Evolutionary conservation across 2,888 invertebrate genomes (phyloP).

Genomic region (Dioctria linearis): DNA sequence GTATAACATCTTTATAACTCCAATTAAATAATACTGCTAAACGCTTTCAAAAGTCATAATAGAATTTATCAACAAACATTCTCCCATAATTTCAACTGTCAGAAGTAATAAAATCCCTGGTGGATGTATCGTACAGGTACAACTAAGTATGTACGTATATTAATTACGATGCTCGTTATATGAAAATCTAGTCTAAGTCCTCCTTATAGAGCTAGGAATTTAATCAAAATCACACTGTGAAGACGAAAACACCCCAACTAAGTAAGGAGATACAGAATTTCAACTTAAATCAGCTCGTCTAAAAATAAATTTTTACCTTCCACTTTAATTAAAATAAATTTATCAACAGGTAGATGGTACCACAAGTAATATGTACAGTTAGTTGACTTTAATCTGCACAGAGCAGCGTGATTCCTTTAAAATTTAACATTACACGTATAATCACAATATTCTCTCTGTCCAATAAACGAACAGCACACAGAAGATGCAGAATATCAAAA

Average conservation of each 20-base stretch:
- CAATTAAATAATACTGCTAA: no score
- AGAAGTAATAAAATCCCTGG: no score
- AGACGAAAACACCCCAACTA: background rate
- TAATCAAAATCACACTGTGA: constrained; percentile 36
- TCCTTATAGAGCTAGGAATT: constrained; percentile 15
- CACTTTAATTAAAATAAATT: constrained; percentile 41
- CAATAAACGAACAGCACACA: no score
- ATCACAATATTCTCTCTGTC: no score
- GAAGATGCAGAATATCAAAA: no score
- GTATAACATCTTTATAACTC: no score
- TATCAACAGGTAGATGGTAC: constrained; percentile 12
- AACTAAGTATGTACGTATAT: no score
- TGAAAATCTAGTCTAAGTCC: background rate
- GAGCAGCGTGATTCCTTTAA: background rate
- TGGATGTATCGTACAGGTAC: no score
- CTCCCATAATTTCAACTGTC: no score
- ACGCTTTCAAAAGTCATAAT: no score
- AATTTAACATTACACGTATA: background rate
- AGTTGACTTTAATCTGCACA: background rate
- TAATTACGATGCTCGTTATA: no score
- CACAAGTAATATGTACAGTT: background rate
- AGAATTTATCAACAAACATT: no score
- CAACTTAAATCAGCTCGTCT: constrained; percentile 9
- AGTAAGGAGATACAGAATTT: background rate
- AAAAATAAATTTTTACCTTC: constrained; percentile 38